Conservation (phyloP, 2,113 vertebrate species). For the Stegostoma tigrinum region DNA sequence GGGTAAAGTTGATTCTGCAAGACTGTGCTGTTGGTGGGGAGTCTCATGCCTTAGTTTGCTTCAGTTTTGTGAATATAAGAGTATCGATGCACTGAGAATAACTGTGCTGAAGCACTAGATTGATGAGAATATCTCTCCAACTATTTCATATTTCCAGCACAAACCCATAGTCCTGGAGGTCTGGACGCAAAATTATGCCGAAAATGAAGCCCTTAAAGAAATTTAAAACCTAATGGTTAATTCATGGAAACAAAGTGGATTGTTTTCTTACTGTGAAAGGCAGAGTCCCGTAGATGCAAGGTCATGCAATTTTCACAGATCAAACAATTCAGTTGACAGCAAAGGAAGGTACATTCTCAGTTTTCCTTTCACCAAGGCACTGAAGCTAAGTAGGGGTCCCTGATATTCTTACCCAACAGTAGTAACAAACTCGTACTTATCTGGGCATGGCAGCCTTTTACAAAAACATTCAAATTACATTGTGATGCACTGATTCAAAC, state of each 20-base stretch:
- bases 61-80: neutral
- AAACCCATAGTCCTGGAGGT: neutral
- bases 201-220: neutral
- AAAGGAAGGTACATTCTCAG: neutral
- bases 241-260: neutral
- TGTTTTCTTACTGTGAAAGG: neutral
- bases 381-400: neutral
- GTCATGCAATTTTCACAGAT: neutral
- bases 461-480: neutral
- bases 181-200: neutral
- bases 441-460: too few relatives aligned
- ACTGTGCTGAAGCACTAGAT: too few relatives aligned
- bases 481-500: neutral
- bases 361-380: neutral
- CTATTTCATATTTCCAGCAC: neutral
- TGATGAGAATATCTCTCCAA: neutral
- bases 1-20: neutral
- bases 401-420: neutral
- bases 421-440: neutral
- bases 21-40: neutral
- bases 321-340: neutral
- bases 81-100: neutral
- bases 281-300: neutral
- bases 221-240: neutral
- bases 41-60: neutral